phyloP scores from a whole-genome alignment of 1,140 invertebrate genomes.

The Meloidogyne chitwoodi region DNA sequence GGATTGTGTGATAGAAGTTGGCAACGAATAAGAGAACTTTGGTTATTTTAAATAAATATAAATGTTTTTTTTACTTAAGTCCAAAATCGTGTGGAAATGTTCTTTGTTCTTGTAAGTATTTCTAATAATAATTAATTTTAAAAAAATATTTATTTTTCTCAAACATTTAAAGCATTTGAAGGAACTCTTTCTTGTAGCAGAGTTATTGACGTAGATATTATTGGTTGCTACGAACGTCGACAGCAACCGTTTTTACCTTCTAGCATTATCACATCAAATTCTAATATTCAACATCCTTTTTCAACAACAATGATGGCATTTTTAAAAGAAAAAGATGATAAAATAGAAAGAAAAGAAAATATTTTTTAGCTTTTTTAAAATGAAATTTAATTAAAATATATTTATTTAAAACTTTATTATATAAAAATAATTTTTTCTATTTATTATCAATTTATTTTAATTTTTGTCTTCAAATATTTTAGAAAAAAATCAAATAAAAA shows the following conservation, averaged over 20 bases:
- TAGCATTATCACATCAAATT: background rate
- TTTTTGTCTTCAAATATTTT: too few relatives aligned
- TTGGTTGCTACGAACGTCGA: constrained; percentile 39
- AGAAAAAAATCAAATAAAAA: too few relatives aligned
- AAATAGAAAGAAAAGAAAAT: background rate
- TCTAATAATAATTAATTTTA: background rate
- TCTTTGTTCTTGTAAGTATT: constrained; percentile 42
- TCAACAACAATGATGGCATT: background rate
- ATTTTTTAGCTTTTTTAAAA: too few relatives aligned
- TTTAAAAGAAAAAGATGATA: background rate
- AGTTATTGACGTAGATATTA: constrained; percentile 43
- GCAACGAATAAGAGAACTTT: constrained; percentile 40
- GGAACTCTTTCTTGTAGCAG: constrained; percentile 41
- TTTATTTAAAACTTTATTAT: too few relatives aligned
- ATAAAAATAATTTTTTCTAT: too few relatives aligned
- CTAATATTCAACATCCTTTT: background rate
- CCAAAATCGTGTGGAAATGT: constrained; percentile 44
- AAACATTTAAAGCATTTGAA: constrained; percentile 19
- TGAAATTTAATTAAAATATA: too few relatives aligned
- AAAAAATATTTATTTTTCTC: background rate
- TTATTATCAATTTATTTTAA: too few relatives aligned
- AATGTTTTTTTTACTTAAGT: constrained; percentile 1
- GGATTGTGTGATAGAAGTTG: constrained; percentile 44
- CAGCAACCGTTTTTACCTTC: background rate
- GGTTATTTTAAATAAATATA: background rate